Evolutionary conservation across 2,113 vertebrate species (phyloP), one percentile per base, ranked within the genome.

Genomic region (Chaetura pelagica): DNA sequence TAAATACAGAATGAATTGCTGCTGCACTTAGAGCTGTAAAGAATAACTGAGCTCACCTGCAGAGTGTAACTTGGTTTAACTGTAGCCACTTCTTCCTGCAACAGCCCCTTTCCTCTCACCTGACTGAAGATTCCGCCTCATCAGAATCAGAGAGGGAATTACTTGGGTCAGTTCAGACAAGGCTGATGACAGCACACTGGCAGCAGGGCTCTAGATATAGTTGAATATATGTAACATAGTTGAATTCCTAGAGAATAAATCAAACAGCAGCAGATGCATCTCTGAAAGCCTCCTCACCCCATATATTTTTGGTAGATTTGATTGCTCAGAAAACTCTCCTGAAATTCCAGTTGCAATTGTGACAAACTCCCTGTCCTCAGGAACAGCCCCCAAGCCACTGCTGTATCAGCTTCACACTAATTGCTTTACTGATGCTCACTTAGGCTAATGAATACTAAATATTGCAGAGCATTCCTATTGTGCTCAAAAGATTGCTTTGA

Each of bases 361-460:
- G 54, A 68, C 21, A 51, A 86, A 62, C 30, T 92, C 62, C 10
- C 26, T 83, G 35, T 94, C 54, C 78, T 83, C 74, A 26, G 48
- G 22, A 77, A 58, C 64, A 80, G 59, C 46, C 46, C 62, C 59
- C 54, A 86, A 85, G 88, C 18, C 67, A 11, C 72, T 10, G 78
- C 54, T 62, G 40, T 76, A 92, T 88, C 90, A 90, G 54, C 63
- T 54, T 90, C 72, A 54, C 34, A 15, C 54, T 90, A 80, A 83
- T 73, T 82, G 59, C 63, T 92, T 94, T 58, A 76, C 88, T 94
- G 90, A 83, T 73, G 79, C 51, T 84, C 66, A 23, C 71, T 93
- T 90, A 48, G n/a, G 44, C 49, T 94, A 85, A 86, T 79, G 51
- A 80, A 88, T 69, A 57, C 24, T 59, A 79, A 94, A 81, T 75